Evolutionary conservation across 2,797 vertebrate species (phyloP).

Genomic region (Cyclopterus lumpus): DNA sequence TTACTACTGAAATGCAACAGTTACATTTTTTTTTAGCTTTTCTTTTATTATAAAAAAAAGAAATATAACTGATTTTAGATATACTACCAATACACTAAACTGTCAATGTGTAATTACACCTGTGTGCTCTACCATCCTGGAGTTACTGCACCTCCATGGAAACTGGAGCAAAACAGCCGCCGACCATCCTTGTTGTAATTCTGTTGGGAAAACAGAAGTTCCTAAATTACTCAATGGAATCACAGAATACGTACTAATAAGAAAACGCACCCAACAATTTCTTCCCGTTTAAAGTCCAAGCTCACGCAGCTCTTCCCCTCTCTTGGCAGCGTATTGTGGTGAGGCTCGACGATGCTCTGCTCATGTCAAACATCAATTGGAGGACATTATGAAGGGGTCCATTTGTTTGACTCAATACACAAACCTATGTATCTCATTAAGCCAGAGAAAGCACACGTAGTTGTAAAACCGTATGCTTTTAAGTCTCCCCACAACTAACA

Average conservation of each 20-base stretch:
- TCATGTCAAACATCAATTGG: constrained; percentile 12
- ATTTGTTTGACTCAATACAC: neutral
- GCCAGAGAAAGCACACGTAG: neutral
- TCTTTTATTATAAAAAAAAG: too few relatives aligned
- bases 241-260: neutral
- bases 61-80: neutral
- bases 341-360: neutral
- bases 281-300: neutral
- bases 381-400: constrained; percentile 16
- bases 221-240: constrained; percentile 3
- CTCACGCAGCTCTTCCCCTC: constrained; percentile 12
- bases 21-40: too few relatives aligned
- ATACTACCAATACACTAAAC: neutral
- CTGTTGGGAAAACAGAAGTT: constrained; percentile 7
- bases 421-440: neutral
- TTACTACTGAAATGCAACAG: constrained; percentile 32
- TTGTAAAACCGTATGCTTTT: neutral
- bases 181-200: neutral
- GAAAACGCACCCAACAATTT: constrained; percentile 1
- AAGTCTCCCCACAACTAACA: neutral
- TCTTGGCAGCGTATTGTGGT: neutral
- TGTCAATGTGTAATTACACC: neutral
- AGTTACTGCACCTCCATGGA: neutral
- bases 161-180: neutral
- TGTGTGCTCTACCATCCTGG: neutral